Evolutionary conservation across 2,113 vertebrate genomes (phyloP).

Genomic region (Antennarius striatus): DNA sequence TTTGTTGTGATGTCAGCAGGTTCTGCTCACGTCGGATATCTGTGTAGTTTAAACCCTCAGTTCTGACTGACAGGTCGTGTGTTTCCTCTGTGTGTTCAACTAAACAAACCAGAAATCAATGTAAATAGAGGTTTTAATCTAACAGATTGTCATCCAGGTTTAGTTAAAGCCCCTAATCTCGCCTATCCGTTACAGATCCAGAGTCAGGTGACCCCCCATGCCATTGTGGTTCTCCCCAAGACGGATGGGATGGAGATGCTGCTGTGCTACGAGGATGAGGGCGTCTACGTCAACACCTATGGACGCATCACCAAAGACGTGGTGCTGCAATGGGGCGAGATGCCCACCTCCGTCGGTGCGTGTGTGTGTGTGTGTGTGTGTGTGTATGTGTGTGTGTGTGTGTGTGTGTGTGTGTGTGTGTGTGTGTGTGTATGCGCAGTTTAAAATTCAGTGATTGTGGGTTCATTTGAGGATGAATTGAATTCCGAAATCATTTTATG

Average conservation of each 20-base stretch:
- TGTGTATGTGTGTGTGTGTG: no score
- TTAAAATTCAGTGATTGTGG: no score
- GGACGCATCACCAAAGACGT: constrained; percentile 99
- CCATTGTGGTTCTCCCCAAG: constrained; percentile 97
- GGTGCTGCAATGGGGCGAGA: constrained; percentile 99
- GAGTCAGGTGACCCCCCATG: constrained; percentile 93
- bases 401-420: neutral
- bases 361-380: no score
- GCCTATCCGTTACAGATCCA: constrained; percentile 83
- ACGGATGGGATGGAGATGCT: constrained; percentile 99
- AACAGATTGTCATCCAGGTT: constrained; percentile 25
- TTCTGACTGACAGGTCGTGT: no score
- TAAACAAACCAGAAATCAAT: no score
- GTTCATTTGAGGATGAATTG: no score
- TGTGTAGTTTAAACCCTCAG: no score
- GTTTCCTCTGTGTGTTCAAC: no score
- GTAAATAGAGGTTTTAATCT: constrained; percentile 21
- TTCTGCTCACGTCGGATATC: no score
- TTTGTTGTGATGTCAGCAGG: constrained; percentile 12
- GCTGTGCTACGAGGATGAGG: constrained; percentile 97
- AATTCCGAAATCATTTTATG: no score
- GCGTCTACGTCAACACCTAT: constrained; percentile 97
- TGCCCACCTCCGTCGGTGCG: constrained; percentile 96
- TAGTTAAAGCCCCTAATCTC: constrained; percentile 22
- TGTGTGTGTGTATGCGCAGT: neutral